phyloP scores from a whole-genome alignment of 2,797 vertebrate species.

The Urocyon cinereoargenteus region DNA sequence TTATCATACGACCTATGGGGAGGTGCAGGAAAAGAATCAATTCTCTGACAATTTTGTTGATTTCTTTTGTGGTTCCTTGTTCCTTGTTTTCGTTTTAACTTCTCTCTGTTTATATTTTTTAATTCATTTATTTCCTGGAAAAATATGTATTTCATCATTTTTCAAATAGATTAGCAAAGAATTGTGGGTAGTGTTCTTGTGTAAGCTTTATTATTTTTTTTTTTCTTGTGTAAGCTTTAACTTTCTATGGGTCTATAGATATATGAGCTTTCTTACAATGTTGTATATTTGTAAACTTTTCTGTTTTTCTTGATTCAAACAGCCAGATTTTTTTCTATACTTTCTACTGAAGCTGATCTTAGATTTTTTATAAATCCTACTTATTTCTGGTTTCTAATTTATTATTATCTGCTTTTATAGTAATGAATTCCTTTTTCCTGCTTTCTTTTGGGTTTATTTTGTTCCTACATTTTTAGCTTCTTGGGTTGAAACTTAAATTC shows the following conservation, averaged over 20 bases:
- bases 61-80: background rate
- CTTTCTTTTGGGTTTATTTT: background rate
- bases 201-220: too few species aligned
- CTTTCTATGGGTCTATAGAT: background rate
- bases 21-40: background rate
- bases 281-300: background rate
- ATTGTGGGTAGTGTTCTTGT: too few species aligned
- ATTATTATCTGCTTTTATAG: slow-evolving; percentile 3
- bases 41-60: background rate
- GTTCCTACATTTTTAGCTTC: background rate
- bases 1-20: background rate
- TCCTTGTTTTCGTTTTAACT: background rate
- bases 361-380: background rate
- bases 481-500: slow-evolving; percentile 6
- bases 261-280: background rate
- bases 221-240: background rate
- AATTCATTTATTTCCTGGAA: slow-evolving; percentile 25
- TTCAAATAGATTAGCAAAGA: too few species aligned
- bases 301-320: background rate
- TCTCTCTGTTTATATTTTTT: background rate
- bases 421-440: background rate
- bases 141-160: background rate
- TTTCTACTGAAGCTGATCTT: background rate
- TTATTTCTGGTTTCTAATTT: background rate
- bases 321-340: background rate